Percentiles rank a stretch among this genome's conserved stretches.
Evolutionary conservation across 2,113 vertebrate species (phyloP).

Genomic region (Lycocorax pyrrhopterus): DNA sequence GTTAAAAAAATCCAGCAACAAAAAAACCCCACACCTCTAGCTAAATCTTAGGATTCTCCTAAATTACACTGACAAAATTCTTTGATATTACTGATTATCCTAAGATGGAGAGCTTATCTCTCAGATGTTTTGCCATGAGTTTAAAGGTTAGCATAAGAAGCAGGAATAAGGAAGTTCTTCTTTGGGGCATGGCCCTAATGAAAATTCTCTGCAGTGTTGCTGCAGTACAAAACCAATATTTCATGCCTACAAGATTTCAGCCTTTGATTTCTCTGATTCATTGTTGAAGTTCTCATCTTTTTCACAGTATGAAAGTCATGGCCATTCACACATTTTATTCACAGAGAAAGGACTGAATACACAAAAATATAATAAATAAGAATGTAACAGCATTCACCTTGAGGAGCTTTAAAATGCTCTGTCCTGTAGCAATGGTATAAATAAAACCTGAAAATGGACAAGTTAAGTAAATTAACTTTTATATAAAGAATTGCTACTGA

Average conservation of each 20-base stretch:
- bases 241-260: background rate
- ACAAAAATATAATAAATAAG: background rate
- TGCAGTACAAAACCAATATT: background rate
- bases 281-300: background rate
- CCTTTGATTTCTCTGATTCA: background rate
- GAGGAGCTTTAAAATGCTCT: background rate
- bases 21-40: fast-evolving
- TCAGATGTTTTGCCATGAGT: background rate
- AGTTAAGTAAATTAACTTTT: background rate
- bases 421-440: background rate
- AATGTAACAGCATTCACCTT: background rate
- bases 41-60: background rate
- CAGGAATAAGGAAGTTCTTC: background rate
- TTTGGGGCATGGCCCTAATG: background rate
- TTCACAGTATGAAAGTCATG: background rate
- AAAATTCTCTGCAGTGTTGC: background rate
- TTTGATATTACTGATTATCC: background rate
- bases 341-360: background rate
- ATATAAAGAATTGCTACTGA: background rate
- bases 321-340: background rate
- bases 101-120: background rate
- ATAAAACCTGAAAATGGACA: background rate
- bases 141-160: background rate
- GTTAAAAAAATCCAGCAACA: background rate
- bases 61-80: background rate